Evolutionary conservation across 2,113 vertebrate species (phyloP), one percentile per base, ranked within the genome.

Genomic region (Tenrec ecaudatus): DNA sequence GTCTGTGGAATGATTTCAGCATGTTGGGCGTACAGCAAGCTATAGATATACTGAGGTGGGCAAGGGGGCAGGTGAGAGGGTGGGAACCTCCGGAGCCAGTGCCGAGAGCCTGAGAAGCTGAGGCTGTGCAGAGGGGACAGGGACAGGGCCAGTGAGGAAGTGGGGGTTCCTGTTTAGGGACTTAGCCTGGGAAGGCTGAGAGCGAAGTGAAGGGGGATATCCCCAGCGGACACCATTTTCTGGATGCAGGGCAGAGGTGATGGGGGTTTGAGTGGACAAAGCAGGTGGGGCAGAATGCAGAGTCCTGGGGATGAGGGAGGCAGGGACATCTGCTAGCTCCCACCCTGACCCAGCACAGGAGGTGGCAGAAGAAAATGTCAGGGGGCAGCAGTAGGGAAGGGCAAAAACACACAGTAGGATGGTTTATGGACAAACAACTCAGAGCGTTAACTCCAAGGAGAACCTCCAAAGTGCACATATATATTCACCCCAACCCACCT

Each of bases 91-190:
- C 19, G 40, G 36, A 20, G 31, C 64, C 58, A 62, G 33, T 31
- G 25, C 73, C 2, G 4, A 3, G 16, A 23, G 38, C 79, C 38
- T 23, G 53, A 66, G 33, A 43, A 25, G 1, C 36, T 16, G 19
- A n/a, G 40, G 43, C 11, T 4, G 76, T 14, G 23, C 82, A 10
- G 29, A 0, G 0, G n/a, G 20, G 6, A 40, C 2, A 40, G n/a
- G 22, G 23, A 16, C 15, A 3, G 10, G 29, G 29, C 10, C 47
- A 2, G 43, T 10, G n/a, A 47, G 9, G n/a, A 33, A 68, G 11
- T 25, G 14, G 20, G 43, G 38, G 6, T 19, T 43, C 27, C 33
- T 1, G 0, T 19, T 38, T 25, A 62, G 57, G 60, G 27, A 6
- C 20, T 29, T 47, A 6, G 25, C 27, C 73, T 60, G 33, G 20